phyloP scores from a whole-genome alignment of 2,797 vertebrate genomes.

The Pseudochromis fuscus region DNA sequence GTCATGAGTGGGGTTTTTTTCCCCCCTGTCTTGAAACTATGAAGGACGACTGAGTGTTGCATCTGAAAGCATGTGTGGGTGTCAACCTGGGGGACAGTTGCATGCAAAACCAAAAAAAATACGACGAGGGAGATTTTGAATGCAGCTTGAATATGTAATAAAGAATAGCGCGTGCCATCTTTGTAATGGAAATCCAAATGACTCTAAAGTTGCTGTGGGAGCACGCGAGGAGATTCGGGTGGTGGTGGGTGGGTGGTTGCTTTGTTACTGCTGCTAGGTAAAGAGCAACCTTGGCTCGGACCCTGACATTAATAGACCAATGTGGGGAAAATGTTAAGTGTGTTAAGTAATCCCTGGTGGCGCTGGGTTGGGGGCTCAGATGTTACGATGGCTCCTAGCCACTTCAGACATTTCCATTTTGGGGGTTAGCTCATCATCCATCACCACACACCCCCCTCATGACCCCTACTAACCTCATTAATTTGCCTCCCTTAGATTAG shows the following conservation, averaged over 20 bases:
- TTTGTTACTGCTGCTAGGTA: slow-evolving; percentile 54
- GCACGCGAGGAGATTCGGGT: slow-evolving; percentile 17
- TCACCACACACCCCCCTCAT: slow-evolving; percentile 62
- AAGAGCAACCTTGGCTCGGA: slow-evolving; percentile 68
- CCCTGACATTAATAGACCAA: slow-evolving; percentile 70
- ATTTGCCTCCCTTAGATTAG: slow-evolving; percentile 80
- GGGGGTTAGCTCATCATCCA: slow-evolving; percentile 77
- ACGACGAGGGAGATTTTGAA: slow-evolving; percentile 53
- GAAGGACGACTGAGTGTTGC: slow-evolving; percentile 60
- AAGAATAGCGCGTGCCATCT: slow-evolving; percentile 35
- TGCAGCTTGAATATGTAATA: slow-evolving; percentile 67
- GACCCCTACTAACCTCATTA: slow-evolving; percentile 79
- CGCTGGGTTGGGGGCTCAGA: slow-evolving; percentile 30
- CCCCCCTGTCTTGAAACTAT: slow-evolving; percentile 34
- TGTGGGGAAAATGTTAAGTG: slow-evolving; percentile 76
- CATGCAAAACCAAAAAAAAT: slow-evolving; percentile 58
- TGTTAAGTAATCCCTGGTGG: slow-evolving; percentile 72
- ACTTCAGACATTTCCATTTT: slow-evolving; percentile 68
- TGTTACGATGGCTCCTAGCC: slow-evolving; percentile 50
- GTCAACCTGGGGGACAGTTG: slow-evolving; percentile 56
- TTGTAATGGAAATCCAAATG: slow-evolving; percentile 60
- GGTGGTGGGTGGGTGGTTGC: slow-evolving; percentile 7
- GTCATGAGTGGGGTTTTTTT: slow-evolving; percentile 48
- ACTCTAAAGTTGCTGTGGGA: slow-evolving; percentile 43
- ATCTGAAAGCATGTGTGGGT: slow-evolving; percentile 61